A percentile compares a stretch with the other conserved stretches of the same genome.
Evolutionary conservation across 2,113 vertebrate genomes (phyloP).

Genomic region (Melanocharis versteri): DNA sequence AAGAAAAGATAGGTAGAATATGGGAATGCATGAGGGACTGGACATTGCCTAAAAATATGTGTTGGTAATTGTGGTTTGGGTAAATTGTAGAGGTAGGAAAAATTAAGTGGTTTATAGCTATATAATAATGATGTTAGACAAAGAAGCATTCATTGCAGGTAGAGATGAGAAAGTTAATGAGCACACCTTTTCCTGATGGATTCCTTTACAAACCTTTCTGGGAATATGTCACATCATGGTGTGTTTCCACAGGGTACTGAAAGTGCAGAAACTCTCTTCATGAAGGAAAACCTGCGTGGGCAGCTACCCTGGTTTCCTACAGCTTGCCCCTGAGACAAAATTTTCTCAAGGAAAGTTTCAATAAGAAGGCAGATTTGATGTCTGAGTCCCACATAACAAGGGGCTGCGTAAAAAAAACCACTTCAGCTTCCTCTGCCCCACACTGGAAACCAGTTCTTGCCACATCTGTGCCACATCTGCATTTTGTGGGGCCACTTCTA

Average conservation of each 20-base stretch:
- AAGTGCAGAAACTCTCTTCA: neutral
- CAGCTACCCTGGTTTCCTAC: neutral
- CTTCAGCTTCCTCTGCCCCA: neutral
- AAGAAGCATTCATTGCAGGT: neutral
- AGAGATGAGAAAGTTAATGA: neutral
- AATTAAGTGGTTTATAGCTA: neutral
- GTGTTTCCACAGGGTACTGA: neutral
- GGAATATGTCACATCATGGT: neutral
- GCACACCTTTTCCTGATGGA: neutral
- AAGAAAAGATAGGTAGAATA: neutral
- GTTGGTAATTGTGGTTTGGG: neutral
- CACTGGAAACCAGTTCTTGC: neutral
- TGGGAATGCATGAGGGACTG: neutral
- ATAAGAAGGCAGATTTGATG: neutral
- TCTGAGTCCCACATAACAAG: neutral
- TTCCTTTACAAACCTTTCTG: neutral
- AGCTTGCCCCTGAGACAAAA: neutral
- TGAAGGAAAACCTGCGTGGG: neutral
- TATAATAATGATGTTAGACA: neutral
- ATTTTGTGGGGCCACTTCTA: neutral
- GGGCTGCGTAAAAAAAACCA: neutral
- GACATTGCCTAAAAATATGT: neutral
- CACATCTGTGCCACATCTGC: neutral
- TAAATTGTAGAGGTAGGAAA: neutral
- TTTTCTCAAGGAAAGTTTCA: neutral